Evolutionary conservation across 2,888 invertebrate genomes (phyloP), one percentile per base, ranked within the genome.

Genomic region (Luffia ferchaultella): DNA sequence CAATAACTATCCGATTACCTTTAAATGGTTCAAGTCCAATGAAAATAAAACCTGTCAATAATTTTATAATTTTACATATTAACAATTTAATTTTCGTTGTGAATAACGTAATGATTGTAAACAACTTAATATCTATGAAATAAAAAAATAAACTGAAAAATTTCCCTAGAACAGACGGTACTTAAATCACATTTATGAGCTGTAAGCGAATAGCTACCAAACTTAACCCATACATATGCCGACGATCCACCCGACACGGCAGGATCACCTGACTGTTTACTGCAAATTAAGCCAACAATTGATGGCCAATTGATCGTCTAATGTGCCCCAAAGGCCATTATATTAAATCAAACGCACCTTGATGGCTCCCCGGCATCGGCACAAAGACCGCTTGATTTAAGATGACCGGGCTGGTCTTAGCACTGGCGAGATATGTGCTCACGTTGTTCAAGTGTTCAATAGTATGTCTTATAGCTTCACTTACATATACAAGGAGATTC

Each of bases 261-360:
- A 12, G 48, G 48, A 44, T 76, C 75, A 76, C 60, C 55, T 43
- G 51, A 58, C 65, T 76, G 74, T 76, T 76, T 75, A 77, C 75
- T 76, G 74, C 75, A 76, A 76, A 77, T 76, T 76, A 75, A 76
- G 72, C n/a, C 20, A 48, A 64, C 72, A 77, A 79, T 79, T 76
- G 76, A 77, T 77, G 74, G 73, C 55, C 76, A 76, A 78, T 76
- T 76, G 79, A 76, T 76, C 74, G 76, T 69, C 73, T 78, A 78
- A 79, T 80, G 75, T 67, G 63, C 67, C 65, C 67, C 65, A 63
- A 58, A 62, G 68, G 64, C 77, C 73, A 80, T 82, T 74, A 79
- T 76, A 78, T 80, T 80, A 80, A 79, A 80, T 82, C 80, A 79
- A 70, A 67, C 67, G 59, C 68, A 65, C 58, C 55, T 60, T 58